These are phyloP conservation scores for Ameiurus melas DNA, from an alignment of 2,113 vertebrate genomes.

Conservation along the genomic window DNA sequence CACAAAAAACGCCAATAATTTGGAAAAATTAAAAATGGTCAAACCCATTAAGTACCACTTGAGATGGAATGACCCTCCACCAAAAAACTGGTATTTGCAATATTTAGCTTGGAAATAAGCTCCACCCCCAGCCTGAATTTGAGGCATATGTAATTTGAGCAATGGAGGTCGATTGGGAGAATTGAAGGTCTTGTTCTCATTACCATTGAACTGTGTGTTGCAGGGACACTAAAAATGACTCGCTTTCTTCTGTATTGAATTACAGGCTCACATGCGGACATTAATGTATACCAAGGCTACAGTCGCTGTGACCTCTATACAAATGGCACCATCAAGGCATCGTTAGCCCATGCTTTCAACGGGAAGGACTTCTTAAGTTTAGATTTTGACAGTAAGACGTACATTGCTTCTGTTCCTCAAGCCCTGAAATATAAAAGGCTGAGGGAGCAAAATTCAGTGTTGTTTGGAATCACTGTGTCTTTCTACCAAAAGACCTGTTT, in stretches of 20 bases:
- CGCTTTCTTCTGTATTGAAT: too few relatives aligned
- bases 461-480: background rate
- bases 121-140: background rate
- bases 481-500: conserved; percentile 18
- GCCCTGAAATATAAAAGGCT: background rate
- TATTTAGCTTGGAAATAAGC: background rate
- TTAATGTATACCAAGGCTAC: conserved; percentile 24
- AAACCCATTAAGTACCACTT: too few relatives aligned
- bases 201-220: background rate
- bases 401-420: conserved; percentile 7
- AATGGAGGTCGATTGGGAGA: background rate
- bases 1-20: too few relatives aligned
- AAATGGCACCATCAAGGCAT: background rate
- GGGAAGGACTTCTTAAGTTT: conserved; percentile 28
- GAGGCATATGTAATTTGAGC: background rate
- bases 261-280: background rate
- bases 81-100: background rate
- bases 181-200: background rate
- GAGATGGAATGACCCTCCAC: too few relatives aligned
- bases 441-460: background rate
- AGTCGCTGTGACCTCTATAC: conserved; percentile 25
- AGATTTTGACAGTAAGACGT: conserved; percentile 11
- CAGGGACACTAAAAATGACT: background rate
- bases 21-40: too few relatives aligned
- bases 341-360: background rate